phyloP scores from a whole-genome alignment of 2,797 vertebrate species.

The Eidolon dupreanum region DNA sequence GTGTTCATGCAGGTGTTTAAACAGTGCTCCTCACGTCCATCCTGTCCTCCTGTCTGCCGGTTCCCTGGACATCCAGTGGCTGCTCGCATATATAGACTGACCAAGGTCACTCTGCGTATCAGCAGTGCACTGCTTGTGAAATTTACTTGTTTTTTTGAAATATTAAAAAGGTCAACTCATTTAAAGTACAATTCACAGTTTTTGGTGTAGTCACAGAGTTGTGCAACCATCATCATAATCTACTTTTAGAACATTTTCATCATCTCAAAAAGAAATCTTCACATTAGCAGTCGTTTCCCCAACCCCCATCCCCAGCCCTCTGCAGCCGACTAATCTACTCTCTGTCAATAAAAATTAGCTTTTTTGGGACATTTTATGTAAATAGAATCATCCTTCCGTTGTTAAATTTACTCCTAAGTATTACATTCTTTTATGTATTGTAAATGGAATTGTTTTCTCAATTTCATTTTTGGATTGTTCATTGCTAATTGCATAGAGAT shows the following conservation, averaged over 20 bases:
- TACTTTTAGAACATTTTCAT: neutral
- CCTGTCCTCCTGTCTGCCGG: rapidly evolving
- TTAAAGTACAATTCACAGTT: neutral
- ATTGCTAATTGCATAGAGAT: neutral
- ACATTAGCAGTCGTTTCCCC: neutral
- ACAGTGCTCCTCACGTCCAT: neutral
- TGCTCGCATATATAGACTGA: neutral
- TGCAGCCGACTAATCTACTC: neutral
- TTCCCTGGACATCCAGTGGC: neutral
- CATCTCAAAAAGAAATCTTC: neutral
- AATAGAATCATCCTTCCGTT: neutral
- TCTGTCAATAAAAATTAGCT: neutral
- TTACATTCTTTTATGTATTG: neutral
- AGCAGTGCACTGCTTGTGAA: no score
- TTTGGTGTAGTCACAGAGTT: neutral
- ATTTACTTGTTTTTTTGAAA: neutral
- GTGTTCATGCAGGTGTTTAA: neutral
- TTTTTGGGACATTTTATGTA: neutral
- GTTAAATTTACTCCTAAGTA: neutral
- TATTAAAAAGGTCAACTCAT: neutral
- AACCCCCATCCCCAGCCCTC: neutral
- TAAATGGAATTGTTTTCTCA: neutral
- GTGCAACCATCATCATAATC: neutral
- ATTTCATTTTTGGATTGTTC: neutral
- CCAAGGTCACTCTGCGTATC: neutral